Conservation (phyloP, 2,888 invertebrate species). For the Xestia ashworthii region DNA sequence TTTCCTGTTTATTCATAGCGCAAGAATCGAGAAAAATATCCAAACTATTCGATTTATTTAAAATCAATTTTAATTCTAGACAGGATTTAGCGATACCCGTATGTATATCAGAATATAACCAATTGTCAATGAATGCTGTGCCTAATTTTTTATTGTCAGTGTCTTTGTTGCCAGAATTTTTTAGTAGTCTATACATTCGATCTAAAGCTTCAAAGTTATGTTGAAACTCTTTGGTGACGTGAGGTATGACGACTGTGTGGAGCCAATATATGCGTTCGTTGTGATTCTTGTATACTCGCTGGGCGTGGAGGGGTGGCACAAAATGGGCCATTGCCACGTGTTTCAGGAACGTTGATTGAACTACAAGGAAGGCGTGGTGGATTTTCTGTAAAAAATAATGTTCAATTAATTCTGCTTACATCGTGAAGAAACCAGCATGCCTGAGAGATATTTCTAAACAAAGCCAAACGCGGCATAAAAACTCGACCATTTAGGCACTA, state of each 20-base stretch:
- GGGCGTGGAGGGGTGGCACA: slow-evolving; percentile 71
- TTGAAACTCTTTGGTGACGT: slow-evolving; percentile 76
- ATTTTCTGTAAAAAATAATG: slow-evolving; percentile 82
- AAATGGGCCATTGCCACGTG: slow-evolving; percentile 84
- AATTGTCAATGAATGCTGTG: slow-evolving; percentile 76
- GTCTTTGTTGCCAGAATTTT: slow-evolving; percentile 81
- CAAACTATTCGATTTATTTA: slow-evolving; percentile 82
- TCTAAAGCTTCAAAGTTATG: slow-evolving; percentile 80
- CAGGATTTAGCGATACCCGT: slow-evolving; percentile 81
- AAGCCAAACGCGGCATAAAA: too few species aligned
- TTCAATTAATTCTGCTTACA: too few species aligned
- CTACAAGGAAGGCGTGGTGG: slow-evolving; percentile 86
- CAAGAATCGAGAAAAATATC: slow-evolving; percentile 87
- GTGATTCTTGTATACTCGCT: slow-evolving; percentile 81
- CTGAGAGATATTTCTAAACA: too few species aligned
- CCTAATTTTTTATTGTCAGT: slow-evolving; percentile 77
- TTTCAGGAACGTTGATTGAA: slow-evolving; percentile 86
- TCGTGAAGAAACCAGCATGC: too few species aligned
- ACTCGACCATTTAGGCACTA: too few species aligned
- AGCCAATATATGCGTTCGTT: slow-evolving; percentile 87
- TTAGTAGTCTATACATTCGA: slow-evolving; percentile 84
- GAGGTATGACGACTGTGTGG: slow-evolving; percentile 77
- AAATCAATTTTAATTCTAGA: slow-evolving; percentile 82
- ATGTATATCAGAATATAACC: slow-evolving; percentile 87
- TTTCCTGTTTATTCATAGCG: slow-evolving; percentile 80